Evolutionary conservation across 2,113 vertebrate species (phyloP).

Genomic region (Halcyon malimbica): DNA sequence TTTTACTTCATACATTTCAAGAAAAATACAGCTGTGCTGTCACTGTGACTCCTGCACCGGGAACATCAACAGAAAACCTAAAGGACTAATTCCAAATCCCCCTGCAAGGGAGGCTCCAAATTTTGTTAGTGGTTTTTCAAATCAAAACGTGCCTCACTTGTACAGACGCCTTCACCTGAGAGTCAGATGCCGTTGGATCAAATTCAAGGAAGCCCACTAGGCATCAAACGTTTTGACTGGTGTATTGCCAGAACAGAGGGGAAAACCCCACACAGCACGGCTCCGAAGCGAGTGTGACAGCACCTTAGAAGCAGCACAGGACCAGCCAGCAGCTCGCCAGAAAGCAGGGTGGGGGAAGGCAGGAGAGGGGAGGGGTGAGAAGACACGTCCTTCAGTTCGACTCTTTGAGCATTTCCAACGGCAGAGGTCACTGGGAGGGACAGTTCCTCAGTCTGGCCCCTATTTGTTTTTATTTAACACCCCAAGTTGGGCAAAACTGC

Average conservation of each 20-base stretch:
- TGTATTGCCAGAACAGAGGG: not conserved
- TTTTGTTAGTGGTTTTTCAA: not conserved
- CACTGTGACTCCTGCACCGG: not conserved
- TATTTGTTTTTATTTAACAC: not conserved
- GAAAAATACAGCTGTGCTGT: not conserved
- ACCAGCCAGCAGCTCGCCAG: not conserved
- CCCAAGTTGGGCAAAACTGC: not conserved
- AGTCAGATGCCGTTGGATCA: not conserved
- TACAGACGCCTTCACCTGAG: not conserved
- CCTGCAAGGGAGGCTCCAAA: not conserved
- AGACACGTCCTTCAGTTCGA: not conserved
- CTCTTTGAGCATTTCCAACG: not conserved
- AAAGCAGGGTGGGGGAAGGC: fast-evolving
- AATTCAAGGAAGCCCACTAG: not conserved
- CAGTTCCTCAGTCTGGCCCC: not conserved
- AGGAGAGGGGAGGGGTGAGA: not conserved
- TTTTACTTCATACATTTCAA: not conserved
- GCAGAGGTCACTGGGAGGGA: fast-evolving
- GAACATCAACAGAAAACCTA: not conserved
- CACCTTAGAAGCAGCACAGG: not conserved
- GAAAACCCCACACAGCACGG: not conserved
- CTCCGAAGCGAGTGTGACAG: fast-evolving
- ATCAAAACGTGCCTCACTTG: not conserved
- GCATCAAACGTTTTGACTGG: not conserved
- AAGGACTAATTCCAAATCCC: not conserved